Evolutionary conservation across 2,888 invertebrate species (phyloP), one percentile per base, ranked within the genome.

Genomic region (Hirtodrosophila duncani): DNA sequence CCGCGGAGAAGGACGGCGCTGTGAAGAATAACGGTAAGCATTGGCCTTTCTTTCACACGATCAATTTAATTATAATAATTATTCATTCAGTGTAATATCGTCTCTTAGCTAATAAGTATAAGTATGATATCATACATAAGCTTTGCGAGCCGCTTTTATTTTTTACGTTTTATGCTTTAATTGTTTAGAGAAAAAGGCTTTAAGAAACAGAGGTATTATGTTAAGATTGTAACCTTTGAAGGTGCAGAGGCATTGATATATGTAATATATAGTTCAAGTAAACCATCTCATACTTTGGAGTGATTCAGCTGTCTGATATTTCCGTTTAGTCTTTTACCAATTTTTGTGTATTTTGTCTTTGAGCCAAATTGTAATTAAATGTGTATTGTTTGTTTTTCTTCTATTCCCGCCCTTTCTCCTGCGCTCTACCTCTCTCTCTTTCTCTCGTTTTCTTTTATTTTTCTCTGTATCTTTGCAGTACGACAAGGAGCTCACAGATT

Each of bases 401-500:
- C 57, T 56, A 43, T 51, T 42, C 26, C 42, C 41, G 61, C 33
- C 69, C 36, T 68, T 58, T 60, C 51, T 29, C 39, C 61, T 43
- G 64, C 55, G 44, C 39, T 17, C 43, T 39, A 41, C 48, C 27
- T 55, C 31, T 60, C 45, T 61, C 57, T 64, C 39, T 59, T 58
- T 62, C 58, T 66, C 52, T 61, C 52, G 67, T 31, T 43, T 37
- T 51, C 63, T 58, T 53, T n/a, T n/a, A n/a, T 58, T 67, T 62
- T 63, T 60, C 63, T 67, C 63, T 66, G 58, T 82, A 80, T 84
- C 83, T 82, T 84, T 85, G 78, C 86, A 86, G 87, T 86, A 82
- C 87, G 86, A 72, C 87, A 87, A 86, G 87, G 87, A 86, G 83
- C 85, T 83, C 86, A 87, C 86, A 86, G 87, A 86, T 87, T 86